These are phyloP conservation scores for Drosophila trapezifrons DNA, from an alignment of 1,140 invertebrate species.

Conservation along the genomic window DNA sequence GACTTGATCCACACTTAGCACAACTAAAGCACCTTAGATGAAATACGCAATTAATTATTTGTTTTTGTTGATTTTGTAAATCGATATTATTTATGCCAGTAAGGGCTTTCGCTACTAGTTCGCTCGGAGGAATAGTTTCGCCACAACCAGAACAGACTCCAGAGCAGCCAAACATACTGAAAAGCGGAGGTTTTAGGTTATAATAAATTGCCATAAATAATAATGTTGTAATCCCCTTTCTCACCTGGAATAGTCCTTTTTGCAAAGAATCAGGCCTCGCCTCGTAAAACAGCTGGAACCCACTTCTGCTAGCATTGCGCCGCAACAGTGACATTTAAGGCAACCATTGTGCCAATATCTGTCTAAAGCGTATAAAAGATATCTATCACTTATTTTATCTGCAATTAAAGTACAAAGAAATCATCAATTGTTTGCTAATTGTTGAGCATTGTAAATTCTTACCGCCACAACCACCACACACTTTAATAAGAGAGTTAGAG, in stretches of 20 bases:
- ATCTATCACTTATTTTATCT: slow-evolving; percentile 94
- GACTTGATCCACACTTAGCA: slow-evolving; percentile 93
- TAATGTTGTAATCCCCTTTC: neutral
- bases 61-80: slow-evolving; percentile 81
- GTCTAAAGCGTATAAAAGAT: slow-evolving; percentile 94
- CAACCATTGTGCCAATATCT: slow-evolving; percentile 97
- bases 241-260: slow-evolving; percentile 96
- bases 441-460: slow-evolving; percentile 6
- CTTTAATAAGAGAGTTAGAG: slow-evolving; percentile 86
- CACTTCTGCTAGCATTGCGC: slow-evolving; percentile 93
- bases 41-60: slow-evolving; percentile 88
- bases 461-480: slow-evolving; percentile 87
- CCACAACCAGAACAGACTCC: slow-evolving; percentile 95
- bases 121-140: slow-evolving; percentile 94
- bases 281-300: slow-evolving; percentile 95
- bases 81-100: slow-evolving; percentile 84
- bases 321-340: slow-evolving; percentile 95
- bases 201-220: neutral
- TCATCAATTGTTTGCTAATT: slow-evolving; percentile 10
- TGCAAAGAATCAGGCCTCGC: slow-evolving; percentile 96
- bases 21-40: slow-evolving; percentile 97
- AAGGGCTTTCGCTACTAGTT: slow-evolving; percentile 94
- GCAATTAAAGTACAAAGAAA: slow-evolving; percentile 26
- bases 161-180: slow-evolving; percentile 94
- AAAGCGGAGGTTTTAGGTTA: slow-evolving; percentile 76